These are phyloP conservation scores for Fissipunctia ypsillon DNA, from an alignment of 2,888 invertebrate species.

Conservation along the genomic window DNA sequence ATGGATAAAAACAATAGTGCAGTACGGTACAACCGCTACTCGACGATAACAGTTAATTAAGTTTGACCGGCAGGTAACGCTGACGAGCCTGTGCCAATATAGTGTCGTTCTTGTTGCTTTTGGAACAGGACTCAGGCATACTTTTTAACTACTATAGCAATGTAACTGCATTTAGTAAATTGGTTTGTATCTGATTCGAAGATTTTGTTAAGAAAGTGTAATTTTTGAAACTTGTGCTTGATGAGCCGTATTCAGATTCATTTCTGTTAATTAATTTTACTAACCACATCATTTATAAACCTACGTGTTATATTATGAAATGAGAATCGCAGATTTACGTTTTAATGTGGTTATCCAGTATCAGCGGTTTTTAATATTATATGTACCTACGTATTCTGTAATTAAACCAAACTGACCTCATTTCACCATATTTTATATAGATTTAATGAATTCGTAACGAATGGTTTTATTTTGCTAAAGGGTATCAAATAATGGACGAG, in stretches of 20 bases:
- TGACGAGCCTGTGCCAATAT: constrained; percentile 5
- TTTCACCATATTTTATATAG: not conserved
- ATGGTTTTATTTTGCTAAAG: constrained; percentile 1
- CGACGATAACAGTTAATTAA: constrained; percentile 23
- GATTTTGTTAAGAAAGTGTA: not conserved
- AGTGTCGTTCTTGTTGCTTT: constrained; percentile 5
- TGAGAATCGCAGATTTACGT: not conserved
- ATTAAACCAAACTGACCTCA: constrained; percentile 16
- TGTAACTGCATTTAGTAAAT: not conserved
- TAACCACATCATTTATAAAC: not conserved
- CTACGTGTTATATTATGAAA: constrained; percentile 22
- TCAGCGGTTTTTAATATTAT: constrained; percentile 14
- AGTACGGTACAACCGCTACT: constrained; percentile 20
- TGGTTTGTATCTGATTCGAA: not conserved
- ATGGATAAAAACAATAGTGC: constrained; percentile 28
- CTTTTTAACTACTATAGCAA: not conserved
- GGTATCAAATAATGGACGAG: constrained; percentile 1
- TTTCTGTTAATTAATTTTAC: not conserved
- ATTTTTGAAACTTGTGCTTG: not conserved
- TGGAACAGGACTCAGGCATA: too few species aligned
- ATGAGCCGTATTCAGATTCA: not conserved
- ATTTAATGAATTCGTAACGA: constrained; percentile 20
- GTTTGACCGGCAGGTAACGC: constrained; percentile 3
- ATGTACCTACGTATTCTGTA: not conserved
- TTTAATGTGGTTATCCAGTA: constrained; percentile 1